phyloP scores from a whole-genome alignment of 2,888 invertebrate species.

The Acronicta psi region DNA sequence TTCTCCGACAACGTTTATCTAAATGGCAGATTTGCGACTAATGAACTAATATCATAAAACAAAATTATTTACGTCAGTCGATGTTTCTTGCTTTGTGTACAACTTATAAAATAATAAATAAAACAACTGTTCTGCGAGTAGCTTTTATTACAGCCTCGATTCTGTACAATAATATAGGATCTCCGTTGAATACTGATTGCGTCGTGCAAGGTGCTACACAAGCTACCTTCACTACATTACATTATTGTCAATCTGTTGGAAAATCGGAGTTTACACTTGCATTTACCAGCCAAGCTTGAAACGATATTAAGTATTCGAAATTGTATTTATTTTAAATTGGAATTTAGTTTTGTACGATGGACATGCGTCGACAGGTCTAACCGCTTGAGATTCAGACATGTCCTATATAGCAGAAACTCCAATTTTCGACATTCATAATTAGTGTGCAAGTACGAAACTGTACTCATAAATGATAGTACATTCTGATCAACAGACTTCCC shows the following conservation, averaged over 20 bases:
- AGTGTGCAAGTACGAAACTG: slow-evolving; percentile 28
- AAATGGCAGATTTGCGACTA: no score
- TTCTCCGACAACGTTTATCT: no score
- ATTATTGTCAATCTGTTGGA: slow-evolving; percentile 53
- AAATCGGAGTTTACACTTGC: slow-evolving; percentile 41
- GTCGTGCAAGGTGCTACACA: slow-evolving; percentile 45
- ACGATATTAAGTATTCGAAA: background rate
- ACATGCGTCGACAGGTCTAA: slow-evolving; percentile 25
- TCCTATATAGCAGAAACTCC: slow-evolving; percentile 34
- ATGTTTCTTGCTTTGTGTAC: no score
- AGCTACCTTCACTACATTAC: slow-evolving; percentile 45
- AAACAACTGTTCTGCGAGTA: slow-evolving; percentile 62
- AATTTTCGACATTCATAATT: slow-evolving; percentile 28
- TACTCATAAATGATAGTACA: slow-evolving; percentile 18
- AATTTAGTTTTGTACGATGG: no score
- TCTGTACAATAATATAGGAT: slow-evolving; percentile 67
- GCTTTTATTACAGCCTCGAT: slow-evolving; percentile 82
- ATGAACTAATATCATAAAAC: no score
- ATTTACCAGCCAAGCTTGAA: slow-evolving; percentile 11
- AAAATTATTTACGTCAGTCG: no score
- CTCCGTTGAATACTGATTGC: slow-evolving; percentile 77
- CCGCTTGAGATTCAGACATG: slow-evolving; percentile 52
- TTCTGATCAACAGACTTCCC: slow-evolving; percentile 5
- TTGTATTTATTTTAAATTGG: slow-evolving; percentile 6
- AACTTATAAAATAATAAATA: slow-evolving; percentile 47